Evolutionary conservation across 2,797 vertebrate genomes (phyloP), one percentile per base, ranked within the genome.

Genomic region (Cynodonichthys magdalenae): DNA sequence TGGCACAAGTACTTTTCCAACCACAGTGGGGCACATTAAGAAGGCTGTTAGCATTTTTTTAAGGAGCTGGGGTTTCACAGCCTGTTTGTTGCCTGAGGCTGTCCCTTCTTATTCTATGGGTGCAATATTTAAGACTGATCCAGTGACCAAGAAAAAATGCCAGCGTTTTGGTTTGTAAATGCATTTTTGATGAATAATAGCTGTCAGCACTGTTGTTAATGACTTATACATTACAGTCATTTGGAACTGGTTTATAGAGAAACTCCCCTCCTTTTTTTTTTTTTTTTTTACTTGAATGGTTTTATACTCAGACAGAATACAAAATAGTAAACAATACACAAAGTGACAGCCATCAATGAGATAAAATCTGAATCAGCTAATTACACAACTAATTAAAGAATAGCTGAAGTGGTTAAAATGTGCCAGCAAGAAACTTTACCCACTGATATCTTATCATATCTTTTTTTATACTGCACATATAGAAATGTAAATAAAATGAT

Each of bases 1-100:
- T 42, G 46, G 66, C 47, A 60, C 46, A 44, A 56, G 52, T 20
- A 46, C 34, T 56, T 80, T 75, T 69, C 69, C 58, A 59, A 41
- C 50, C 59, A 66, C 68, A 49, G 27, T 29, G 41, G 64, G 53
- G n/a, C 44, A 79, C 48, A 17, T 51, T 55, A 41, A 45, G 20
- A 60, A 57, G 47, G 59, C 57, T 54, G 51, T 48, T 60, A 49
- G 45, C 57, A 59, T 27, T 2, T 39, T 39, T 39, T 27, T 20
- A 15, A 45, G 52, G 24, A 60, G 18, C 19, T 53, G 45, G 66
- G 24, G 49, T 27, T 17, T 52, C 55, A 53, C 45, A 59, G 42
- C 48, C 34, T 47, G 50, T 57, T 20, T 47, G 50, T 61, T 20
- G 47, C 59, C 51, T 29, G 4, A 14, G 45, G 59, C 52, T 20